Evolutionary conservation across 2,797 vertebrate genomes (phyloP).

Genomic region (Phrynocephalus guinanensis): DNA sequence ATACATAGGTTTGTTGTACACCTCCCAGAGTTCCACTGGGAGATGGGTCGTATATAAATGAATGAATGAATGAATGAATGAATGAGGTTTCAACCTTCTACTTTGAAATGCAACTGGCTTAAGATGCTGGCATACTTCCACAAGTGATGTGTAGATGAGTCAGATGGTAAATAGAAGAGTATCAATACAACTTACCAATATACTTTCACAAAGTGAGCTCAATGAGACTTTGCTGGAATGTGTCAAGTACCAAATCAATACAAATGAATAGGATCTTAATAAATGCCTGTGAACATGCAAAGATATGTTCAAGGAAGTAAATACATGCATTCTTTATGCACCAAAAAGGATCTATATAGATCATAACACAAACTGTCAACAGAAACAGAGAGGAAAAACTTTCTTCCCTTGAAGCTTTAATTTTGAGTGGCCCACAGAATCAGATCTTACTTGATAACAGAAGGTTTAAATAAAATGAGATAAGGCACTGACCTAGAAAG

Average conservation of each 20-base stretch:
- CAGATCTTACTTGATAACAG: background rate
- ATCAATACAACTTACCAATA: background rate
- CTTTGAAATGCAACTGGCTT: background rate
- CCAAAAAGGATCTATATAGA: background rate
- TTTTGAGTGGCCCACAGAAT: background rate
- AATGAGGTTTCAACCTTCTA: background rate
- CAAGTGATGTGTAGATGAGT: background rate
- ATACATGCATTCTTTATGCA: slow-evolving; percentile 20
- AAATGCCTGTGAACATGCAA: slow-evolving; percentile 6
- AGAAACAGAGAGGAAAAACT: background rate
- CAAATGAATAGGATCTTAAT: background rate
- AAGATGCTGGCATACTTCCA: background rate
- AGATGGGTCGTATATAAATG: no score
- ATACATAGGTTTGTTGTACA: no score
- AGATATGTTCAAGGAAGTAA: slow-evolving; percentile 10
- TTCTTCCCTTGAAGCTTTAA: background rate
- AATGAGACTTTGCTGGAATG: background rate
- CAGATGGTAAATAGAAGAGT: background rate
- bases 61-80: no score
- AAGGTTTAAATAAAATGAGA: slow-evolving; percentile 16
- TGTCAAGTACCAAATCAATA: slow-evolving; percentile 17
- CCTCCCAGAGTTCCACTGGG: no score
- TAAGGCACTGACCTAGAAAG: background rate
- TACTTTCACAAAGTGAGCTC: background rate
- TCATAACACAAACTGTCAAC: slow-evolving; percentile 3